A percentile compares a stretch with the other conserved stretches of the same genome.
Conservation (phyloP, 2,797 vertebrate species). For the Rhynchotus rufescens region DNA sequence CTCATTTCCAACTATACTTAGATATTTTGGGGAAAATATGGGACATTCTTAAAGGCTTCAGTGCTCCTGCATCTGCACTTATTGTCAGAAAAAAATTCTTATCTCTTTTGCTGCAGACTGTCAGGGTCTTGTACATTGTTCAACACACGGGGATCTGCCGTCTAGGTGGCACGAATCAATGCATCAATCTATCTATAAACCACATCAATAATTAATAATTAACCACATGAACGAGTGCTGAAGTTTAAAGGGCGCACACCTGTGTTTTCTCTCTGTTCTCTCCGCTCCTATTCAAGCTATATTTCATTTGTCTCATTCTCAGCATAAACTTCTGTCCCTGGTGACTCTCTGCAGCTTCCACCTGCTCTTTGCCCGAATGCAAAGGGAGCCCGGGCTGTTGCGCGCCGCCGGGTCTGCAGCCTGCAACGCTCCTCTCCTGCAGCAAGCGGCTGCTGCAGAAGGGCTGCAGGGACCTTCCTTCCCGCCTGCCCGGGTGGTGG, state of each 20-base stretch:
- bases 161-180: constrained; percentile 40
- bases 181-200: constrained; percentile 35
- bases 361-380: no score
- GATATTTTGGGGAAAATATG: fast-evolving
- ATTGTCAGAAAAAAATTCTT: neutral
- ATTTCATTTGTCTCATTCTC: neutral
- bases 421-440: neutral
- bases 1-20: neutral
- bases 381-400: neutral
- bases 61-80: neutral
- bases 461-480: constrained; percentile 21
- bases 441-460: neutral
- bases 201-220: constrained; percentile 56
- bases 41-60: neutral
- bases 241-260: constrained; percentile 59
- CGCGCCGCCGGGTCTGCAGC: neutral
- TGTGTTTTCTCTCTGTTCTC: neutral
- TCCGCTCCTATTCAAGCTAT: neutral
- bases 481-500: neutral
- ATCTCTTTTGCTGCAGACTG: neutral
- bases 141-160: constrained; percentile 25
- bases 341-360: neutral
- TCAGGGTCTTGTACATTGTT: neutral
- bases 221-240: neutral
- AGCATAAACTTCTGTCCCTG: neutral